phyloP scores from a whole-genome alignment of 2,797 vertebrate genomes.

The Coreius guichenoti region DNA sequence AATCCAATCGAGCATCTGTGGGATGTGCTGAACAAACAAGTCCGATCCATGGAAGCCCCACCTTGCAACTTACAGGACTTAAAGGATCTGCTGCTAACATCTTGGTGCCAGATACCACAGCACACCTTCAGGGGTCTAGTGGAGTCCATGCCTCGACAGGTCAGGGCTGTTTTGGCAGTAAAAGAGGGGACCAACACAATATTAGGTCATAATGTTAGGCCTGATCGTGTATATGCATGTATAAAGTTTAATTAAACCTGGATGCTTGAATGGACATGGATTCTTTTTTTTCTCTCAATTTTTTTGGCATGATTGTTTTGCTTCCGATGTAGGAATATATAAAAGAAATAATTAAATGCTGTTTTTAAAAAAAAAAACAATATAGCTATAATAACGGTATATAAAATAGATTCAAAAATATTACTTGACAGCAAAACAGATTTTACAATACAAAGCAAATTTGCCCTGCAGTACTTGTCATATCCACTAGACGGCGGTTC shows the following conservation, averaged over 20 bases:
- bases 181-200: too few species aligned
- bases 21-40: too few species aligned
- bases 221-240: not conserved
- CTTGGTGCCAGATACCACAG: too few species aligned
- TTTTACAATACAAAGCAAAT: not conserved
- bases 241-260: not conserved
- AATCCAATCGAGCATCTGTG: too few species aligned
- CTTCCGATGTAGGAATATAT: not conserved
- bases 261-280: not conserved
- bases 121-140: too few species aligned
- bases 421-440: not conserved
- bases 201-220: too few species aligned
- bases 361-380: not conserved
- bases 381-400: not conserved
- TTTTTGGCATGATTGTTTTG: not conserved
- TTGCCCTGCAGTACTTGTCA: constrained; percentile 26
- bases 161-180: too few species aligned
- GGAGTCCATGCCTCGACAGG: too few species aligned
- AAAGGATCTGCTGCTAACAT: too few species aligned
- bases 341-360: not conserved
- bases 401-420: not conserved
- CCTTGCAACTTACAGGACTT: too few species aligned
- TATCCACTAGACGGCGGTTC: constrained; percentile 66
- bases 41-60: too few species aligned
- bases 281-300: not conserved